These are phyloP conservation scores for Hippoglossus hippoglossus DNA, from an alignment of 2,797 vertebrate genomes.

Conservation along the genomic window DNA sequence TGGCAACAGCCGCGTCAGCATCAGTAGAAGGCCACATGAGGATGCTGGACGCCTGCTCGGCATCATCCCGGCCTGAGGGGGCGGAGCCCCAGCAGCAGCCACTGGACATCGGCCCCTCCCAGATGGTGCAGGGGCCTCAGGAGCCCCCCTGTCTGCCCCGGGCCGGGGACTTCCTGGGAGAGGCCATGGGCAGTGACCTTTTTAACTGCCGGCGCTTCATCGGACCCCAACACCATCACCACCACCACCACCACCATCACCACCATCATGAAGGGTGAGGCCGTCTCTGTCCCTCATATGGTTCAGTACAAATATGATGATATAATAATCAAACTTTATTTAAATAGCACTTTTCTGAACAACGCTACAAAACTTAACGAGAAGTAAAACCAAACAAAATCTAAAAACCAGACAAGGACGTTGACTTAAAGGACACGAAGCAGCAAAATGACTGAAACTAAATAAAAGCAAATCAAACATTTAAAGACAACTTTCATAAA, in stretches of 20 bases:
- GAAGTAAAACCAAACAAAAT: too few species aligned
- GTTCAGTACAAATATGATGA: too few species aligned
- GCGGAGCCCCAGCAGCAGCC: constrained; percentile 73
- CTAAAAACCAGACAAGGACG: too few species aligned
- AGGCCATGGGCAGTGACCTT: constrained; percentile 93
- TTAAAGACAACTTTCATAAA: too few species aligned
- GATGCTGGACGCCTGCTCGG: constrained; percentile 89
- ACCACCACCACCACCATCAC: constrained; percentile 91
- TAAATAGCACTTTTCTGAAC: too few species aligned
- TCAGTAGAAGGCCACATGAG: constrained; percentile 89
- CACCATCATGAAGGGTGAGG: constrained; percentile 90
- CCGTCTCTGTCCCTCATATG: too few species aligned
- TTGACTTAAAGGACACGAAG: too few species aligned
- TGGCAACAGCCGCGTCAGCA: constrained; percentile 71
- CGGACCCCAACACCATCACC: constrained; percentile 94
- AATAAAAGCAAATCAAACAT: too few species aligned
- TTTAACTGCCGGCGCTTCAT: constrained; percentile 98
- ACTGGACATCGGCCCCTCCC: constrained; percentile 87
- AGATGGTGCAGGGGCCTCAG: constrained; percentile 89
- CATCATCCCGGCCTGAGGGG: constrained; percentile 83
- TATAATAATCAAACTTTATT: too few species aligned
- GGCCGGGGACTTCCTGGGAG: constrained; percentile 93
- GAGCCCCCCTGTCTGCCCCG: constrained; percentile 91
- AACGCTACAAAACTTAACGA: too few species aligned
- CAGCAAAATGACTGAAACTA: too few species aligned